These are phyloP conservation scores for Trichomalopsis sarcophagae DNA, from an alignment of 1,140 invertebrate species.

Conservation along the genomic window DNA sequence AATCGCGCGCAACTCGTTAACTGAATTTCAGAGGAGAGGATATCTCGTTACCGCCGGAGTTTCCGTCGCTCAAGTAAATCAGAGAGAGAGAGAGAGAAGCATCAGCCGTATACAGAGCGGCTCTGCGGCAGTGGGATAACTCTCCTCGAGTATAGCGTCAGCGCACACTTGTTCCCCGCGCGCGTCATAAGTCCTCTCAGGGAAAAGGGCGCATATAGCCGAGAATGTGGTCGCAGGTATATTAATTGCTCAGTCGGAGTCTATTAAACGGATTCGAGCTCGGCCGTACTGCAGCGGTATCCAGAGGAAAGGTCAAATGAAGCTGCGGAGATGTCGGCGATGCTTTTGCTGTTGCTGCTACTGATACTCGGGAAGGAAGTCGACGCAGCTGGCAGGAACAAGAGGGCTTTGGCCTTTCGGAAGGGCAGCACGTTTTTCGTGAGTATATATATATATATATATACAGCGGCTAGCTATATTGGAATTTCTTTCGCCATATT, in stretches of 20 bases:
- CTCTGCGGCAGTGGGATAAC: not conserved
- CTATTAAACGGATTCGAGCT: not conserved
- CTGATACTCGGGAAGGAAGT: conserved; percentile 42
- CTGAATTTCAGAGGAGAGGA: conserved; percentile 1
- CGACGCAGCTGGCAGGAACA: conserved; percentile 51
- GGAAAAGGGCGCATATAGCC: not conserved
- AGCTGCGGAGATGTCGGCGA: conserved; percentile 7
- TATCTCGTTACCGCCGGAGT: not conserved
- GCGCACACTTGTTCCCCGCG: no score
- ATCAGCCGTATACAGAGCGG: no score
- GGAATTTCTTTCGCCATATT: no score
- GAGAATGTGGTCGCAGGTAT: not conserved
- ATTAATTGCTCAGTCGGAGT: conserved; percentile 6
- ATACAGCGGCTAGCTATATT: no score
- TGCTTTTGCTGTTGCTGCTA: conserved; percentile 58
- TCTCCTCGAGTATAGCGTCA: no score
- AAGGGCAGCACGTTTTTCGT: conserved; percentile 72
- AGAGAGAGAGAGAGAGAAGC: no score
- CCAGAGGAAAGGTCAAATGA: not conserved
- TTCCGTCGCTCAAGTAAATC: conserved; percentile 15
- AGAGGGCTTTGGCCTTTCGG: conserved; percentile 65
- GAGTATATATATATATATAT: conserved; percentile 59
- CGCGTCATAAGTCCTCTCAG: not conserved
- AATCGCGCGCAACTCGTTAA: conserved; percentile 45
- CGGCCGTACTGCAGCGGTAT: no score